Evolutionary conservation across 2,113 vertebrate genomes (phyloP).

Genomic region (Gasterosteus aculeatus): DNA sequence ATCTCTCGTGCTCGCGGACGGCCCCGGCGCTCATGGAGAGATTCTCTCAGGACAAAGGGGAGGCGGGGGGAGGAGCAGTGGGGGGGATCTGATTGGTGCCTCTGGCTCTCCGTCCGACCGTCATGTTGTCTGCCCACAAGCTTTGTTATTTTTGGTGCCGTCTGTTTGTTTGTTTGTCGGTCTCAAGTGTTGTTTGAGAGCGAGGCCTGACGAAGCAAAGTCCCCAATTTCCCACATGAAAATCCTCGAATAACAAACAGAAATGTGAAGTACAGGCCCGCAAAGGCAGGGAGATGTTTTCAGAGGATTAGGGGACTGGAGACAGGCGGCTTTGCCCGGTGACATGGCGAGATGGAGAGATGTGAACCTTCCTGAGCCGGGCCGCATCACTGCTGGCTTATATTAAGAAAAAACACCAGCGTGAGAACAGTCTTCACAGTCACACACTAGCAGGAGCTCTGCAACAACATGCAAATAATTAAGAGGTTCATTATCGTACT

Average conservation of each 20-base stretch:
- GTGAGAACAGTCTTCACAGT: constrained; percentile 54
- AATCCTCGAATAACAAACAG: constrained; percentile 75
- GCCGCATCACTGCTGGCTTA: constrained; percentile 35
- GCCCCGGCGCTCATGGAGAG: constrained; percentile 16
- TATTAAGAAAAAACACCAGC: constrained; percentile 31
- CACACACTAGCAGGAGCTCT: constrained; percentile 1
- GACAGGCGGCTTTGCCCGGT: constrained; percentile 63
- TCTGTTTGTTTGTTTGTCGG: constrained; percentile 77
- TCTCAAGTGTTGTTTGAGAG: constrained; percentile 65
- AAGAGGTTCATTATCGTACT: not conserved
- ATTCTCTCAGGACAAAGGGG: constrained; percentile 44
- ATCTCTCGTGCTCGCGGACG: constrained; percentile 24
- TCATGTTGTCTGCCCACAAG: constrained; percentile 56
- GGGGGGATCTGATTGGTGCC: constrained; percentile 38
- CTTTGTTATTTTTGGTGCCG: constrained; percentile 65
- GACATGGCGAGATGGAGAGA: constrained; percentile 57
- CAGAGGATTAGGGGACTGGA: constrained; percentile 69
- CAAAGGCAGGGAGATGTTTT: constrained; percentile 70
- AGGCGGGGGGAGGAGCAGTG: constrained; percentile 20
- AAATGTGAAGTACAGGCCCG: constrained; percentile 55
- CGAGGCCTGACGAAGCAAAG: constrained; percentile 50
- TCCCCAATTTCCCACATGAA: constrained; percentile 70
- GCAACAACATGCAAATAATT: not conserved
- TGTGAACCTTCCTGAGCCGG: constrained; percentile 46
- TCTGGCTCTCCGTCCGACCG: constrained; percentile 50